Evolutionary conservation across 2,797 vertebrate genomes (phyloP).

Genomic region (Arrhamphus sclerolepis): DNA sequence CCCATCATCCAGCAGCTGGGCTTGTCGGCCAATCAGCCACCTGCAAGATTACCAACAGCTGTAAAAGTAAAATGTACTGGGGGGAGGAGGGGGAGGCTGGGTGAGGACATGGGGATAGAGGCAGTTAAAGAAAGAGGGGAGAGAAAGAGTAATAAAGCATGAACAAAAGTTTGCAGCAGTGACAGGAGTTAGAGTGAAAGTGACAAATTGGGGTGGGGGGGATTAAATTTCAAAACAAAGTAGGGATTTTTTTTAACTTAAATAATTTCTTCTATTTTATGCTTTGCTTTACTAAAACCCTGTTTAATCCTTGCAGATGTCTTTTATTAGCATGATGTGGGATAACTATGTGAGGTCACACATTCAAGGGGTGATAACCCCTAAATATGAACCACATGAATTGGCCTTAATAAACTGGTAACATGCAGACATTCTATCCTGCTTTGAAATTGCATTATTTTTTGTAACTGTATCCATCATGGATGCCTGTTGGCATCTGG

Average conservation of each 20-base stretch:
- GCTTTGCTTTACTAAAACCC: conserved; percentile 21
- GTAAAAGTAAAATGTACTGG: conserved; percentile 53
- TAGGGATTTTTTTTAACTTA: too few species aligned
- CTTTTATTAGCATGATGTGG: conserved; percentile 43
- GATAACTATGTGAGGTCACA: conserved; percentile 57
- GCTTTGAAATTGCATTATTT: conserved; percentile 21
- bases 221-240: conserved; percentile 1
- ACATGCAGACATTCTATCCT: conserved; percentile 32
- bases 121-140: not conserved
- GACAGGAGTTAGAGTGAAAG: not conserved
- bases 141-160: conserved; percentile 11
- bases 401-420: conserved; percentile 41
- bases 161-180: conserved; percentile 2
- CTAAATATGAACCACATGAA: conserved; percentile 57
- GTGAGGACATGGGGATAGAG: conserved; percentile 12
- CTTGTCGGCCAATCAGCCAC: conserved; percentile 71
- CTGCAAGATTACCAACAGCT: conserved; percentile 73
- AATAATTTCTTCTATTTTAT: not conserved
- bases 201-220: conserved; percentile 17
- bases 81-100: conserved; percentile 8
- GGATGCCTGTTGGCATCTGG: conserved; percentile 33
- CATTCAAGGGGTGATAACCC: conserved; percentile 41
- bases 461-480: conserved; percentile 43
- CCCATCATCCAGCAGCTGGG: conserved; percentile 62
- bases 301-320: conserved; percentile 42